Evolutionary conservation across 92 coral and sea anemone species (phyloP).

Genomic region (Desmophyllum pertusum): DNA sequence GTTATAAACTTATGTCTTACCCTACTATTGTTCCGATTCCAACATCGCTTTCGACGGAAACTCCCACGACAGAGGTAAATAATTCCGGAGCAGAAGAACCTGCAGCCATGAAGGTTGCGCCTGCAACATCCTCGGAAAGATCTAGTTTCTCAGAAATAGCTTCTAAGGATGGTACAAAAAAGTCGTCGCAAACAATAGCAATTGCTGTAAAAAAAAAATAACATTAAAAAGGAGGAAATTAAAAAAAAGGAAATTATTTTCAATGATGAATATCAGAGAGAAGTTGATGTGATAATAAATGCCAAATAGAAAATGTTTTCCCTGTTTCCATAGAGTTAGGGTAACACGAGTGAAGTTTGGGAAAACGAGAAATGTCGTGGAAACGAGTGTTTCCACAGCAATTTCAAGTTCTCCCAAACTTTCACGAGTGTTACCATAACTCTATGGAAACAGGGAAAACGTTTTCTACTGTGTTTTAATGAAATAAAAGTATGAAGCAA

Average conservation of each 20-base stretch:
- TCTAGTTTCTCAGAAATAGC: slow-evolving; percentile 98
- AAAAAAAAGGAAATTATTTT: neutral
- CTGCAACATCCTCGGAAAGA: slow-evolving; percentile 98
- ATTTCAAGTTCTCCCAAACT: no score
- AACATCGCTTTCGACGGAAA: slow-evolving; percentile 91
- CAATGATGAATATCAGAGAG: neutral
- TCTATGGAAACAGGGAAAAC: no score
- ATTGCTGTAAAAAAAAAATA: slow-evolving; percentile 61
- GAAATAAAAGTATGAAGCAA: no score
- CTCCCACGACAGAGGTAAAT: slow-evolving; percentile 98
- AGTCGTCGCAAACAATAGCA: slow-evolving; percentile 97
- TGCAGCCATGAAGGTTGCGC: slow-evolving; percentile 99
- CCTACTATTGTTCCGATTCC: slow-evolving; percentile 99
- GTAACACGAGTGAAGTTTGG: no score
- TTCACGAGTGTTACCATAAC: no score
- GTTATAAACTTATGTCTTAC: slow-evolving; percentile 53
- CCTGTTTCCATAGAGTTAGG: no score
- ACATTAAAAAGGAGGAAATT: neutral
- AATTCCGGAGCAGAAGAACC: slow-evolving; percentile 99
- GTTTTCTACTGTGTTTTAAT: no score
- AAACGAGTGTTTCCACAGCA: no score
- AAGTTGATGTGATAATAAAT: neutral
- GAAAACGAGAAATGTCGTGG: no score
- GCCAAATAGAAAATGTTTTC: no score
- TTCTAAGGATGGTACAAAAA: slow-evolving; percentile 97